Percentiles rank a stretch among this genome's conserved stretches.
phyloP scores from a whole-genome alignment of 2,797 vertebrate species.

The Smutsia temminckii region DNA sequence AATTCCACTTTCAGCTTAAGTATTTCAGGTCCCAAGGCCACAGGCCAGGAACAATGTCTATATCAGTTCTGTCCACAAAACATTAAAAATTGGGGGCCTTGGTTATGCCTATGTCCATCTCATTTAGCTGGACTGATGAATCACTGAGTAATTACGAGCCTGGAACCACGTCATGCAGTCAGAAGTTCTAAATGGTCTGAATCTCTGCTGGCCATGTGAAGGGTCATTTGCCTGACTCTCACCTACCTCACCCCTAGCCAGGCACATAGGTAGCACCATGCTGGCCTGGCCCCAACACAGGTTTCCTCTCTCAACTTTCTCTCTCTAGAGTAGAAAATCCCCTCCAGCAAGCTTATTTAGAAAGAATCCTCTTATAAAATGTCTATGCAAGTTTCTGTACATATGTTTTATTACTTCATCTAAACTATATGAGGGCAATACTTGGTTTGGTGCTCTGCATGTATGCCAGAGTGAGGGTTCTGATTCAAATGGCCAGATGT shows the following conservation, averaged over 20 bases:
- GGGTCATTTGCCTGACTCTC: neutral
- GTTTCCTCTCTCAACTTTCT: neutral
- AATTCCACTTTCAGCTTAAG: neutral
- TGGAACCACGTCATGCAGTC: neutral
- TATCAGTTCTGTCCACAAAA: neutral
- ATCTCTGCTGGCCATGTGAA: neutral
- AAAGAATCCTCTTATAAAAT: neutral
- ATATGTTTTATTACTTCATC: neutral
- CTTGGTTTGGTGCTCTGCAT: neutral
- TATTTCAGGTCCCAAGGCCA: neutral
- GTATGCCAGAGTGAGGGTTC: neutral
- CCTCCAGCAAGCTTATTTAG: neutral
- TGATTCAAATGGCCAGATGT: neutral
- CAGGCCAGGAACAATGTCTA: neutral
- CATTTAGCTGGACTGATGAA: conserved; percentile 3
- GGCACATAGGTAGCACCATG: neutral
- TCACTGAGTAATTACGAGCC: neutral
- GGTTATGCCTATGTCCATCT: neutral
- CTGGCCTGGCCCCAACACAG: neutral
- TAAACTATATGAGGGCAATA: neutral
- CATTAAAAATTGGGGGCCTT: neutral
- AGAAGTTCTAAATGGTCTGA: neutral
- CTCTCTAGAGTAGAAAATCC: neutral
- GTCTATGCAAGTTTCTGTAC: neutral
- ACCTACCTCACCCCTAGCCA: neutral